These are phyloP conservation scores for Drosophila neotestacea DNA, from an alignment of 2,888 invertebrate species.

Conservation along the genomic window DNA sequence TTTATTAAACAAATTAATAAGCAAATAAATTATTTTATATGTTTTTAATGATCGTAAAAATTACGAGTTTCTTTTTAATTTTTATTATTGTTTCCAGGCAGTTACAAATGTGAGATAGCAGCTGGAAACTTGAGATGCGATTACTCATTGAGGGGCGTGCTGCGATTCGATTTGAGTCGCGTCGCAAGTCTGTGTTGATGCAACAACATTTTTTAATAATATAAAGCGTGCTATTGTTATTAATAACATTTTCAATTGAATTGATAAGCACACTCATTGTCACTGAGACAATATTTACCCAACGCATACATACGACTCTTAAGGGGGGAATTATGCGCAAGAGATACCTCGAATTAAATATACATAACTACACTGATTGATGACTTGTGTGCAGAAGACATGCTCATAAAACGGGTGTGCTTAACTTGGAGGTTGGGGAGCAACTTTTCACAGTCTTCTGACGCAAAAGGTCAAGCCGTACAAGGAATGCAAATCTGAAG, in stretches of 20 bases:
- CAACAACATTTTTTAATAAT: constrained; percentile 35
- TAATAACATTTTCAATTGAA: constrained; percentile 69
- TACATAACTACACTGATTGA: constrained; percentile 52
- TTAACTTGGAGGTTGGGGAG: constrained; percentile 3
- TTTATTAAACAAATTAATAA: constrained; percentile 82
- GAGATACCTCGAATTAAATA: constrained; percentile 24
- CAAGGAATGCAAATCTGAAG: constrained; percentile 44
- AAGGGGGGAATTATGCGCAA: constrained; percentile 32
- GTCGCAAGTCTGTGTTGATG: constrained; percentile 51
- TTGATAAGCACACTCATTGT: constrained; percentile 60
- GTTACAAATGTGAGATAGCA: constrained; percentile 21
- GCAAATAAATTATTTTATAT: constrained; percentile 80
- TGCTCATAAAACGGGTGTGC: constrained; percentile 23
- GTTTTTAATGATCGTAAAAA: constrained; percentile 72
- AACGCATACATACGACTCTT: constrained; percentile 18
- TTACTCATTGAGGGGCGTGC: constrained; percentile 70
- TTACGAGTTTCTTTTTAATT: not conserved
- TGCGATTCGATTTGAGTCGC: not conserved
- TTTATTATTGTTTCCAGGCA: constrained; percentile 2
- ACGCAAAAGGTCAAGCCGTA: constrained; percentile 40
- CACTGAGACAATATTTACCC: constrained; percentile 43
- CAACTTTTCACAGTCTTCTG: constrained; percentile 38
- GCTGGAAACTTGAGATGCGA: constrained; percentile 42
- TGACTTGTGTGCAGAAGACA: constrained; percentile 33
- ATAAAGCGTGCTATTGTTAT: constrained; percentile 76